A percentile compares a stretch with the other conserved stretches of the same genome.
phyloP scores from a whole-genome alignment of 2,888 invertebrate species.

The Petrolisthes cinctipes region DNA sequence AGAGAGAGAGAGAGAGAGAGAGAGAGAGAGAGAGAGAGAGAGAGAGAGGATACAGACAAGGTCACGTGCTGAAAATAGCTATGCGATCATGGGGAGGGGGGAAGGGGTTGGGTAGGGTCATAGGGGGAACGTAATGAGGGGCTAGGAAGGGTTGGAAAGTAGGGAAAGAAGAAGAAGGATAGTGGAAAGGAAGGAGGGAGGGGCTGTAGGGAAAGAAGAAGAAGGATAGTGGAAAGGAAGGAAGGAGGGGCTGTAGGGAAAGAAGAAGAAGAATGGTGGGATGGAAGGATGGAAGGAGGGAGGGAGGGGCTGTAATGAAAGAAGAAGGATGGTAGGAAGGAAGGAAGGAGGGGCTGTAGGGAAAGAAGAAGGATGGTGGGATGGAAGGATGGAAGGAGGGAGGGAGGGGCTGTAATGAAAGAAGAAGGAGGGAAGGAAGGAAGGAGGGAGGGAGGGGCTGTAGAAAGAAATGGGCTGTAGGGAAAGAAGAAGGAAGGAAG shows the following conservation, averaged over 20 bases:
- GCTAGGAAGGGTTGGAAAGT: background rate
- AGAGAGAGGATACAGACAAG: background rate
- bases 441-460: too few species aligned
- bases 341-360: too few species aligned
- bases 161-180: background rate
- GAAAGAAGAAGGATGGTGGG: too few species aligned
- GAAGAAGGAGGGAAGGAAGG: too few species aligned
- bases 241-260: background rate
- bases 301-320: background rate
- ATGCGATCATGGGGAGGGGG: conserved; percentile 6
- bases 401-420: too few species aligned
- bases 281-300: background rate
- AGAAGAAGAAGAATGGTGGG: background rate
- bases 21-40: conserved; percentile 15
- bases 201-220: background rate
- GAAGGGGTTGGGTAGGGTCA: background rate
- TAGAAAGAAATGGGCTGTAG: too few species aligned
- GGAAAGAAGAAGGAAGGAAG: too few species aligned
- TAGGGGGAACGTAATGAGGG: background rate
- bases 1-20: background rate
- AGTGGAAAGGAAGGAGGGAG: background rate
- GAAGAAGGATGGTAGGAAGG: background rate
- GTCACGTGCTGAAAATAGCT: conserved; percentile 12
- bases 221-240: background rate
- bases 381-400: too few species aligned